Base-by-base conservation (phyloP, 35 echinoderm and acorn worm genomes). In the Chiridota heheva region DNA sequence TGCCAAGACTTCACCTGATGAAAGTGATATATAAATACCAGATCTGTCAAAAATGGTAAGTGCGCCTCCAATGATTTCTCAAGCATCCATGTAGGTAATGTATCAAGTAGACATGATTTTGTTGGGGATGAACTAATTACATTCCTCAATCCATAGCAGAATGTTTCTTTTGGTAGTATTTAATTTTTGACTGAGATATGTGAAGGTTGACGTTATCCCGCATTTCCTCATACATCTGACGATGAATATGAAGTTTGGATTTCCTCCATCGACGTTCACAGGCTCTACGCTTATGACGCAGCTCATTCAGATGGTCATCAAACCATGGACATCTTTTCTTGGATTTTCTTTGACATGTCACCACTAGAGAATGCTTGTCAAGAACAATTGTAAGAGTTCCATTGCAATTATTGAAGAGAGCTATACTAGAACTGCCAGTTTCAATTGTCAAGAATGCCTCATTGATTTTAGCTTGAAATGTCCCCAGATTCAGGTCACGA, bases 111-210 rank as follows among this genome's bases (percentile, higher is more conserved):
- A 17, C 71, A 74, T 12, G 41, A 74, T 48, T 74, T 74, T 13
- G 71, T 55, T 16, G 71, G 42, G 26, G 71, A 74, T 22, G 71
- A 48, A 47, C 25, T 12, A 8, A 69, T 69, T 16, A 69, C 39
- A n/a, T 69, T 69, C 34, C 7, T 26, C 65, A 69, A 36, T 33
- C 39, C 4, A 7, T 73, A n/a, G n/a, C n/a, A n/a, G n/a, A n/a
- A n/a, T n/a, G n/a, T n/a, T n/a, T n/a, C n/a, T 69, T 42, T 69
- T 69, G 66, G 6, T 69, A 69, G 26, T 69, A 69, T 69, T 39
- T 15, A 24, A 69, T 69, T 38, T 69, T 69, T 24, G 36, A 39
- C 37, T 69, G 36, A 69, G 66, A 41, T 15, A 69, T 24, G 26
- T 69, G 26, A 30, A 24, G 30, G 29, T 42, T 69, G 22, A 69